Evolutionary conservation across 1,140 invertebrate genomes (phyloP).

Genomic region (Drosophila tsacasi): DNA sequence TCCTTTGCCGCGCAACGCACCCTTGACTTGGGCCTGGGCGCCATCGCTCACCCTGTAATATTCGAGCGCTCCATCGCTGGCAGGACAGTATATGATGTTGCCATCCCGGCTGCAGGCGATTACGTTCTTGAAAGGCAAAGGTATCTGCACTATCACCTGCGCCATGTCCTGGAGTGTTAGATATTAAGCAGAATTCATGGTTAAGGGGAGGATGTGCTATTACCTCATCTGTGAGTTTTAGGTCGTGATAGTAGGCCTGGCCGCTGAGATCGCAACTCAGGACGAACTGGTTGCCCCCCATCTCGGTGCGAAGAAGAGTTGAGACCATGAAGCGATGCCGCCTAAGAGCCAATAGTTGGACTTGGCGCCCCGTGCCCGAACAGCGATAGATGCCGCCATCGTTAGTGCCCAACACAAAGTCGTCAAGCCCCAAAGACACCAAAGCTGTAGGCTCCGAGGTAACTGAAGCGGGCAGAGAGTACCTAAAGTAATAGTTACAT

Average conservation of each 20-base stretch:
- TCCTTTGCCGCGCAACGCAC: slow-evolving; percentile 68
- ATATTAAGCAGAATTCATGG: background rate
- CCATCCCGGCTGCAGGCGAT: slow-evolving; percentile 70
- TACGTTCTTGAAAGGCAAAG: slow-evolving; percentile 78
- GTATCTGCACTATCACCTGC: slow-evolving; percentile 73
- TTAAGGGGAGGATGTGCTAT: background rate
- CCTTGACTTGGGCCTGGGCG: slow-evolving; percentile 64
- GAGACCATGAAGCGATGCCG: slow-evolving; percentile 76
- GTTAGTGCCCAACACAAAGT: slow-evolving; percentile 73
- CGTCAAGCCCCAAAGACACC: slow-evolving; percentile 56
- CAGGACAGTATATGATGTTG: slow-evolving; percentile 72
- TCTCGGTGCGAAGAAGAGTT: slow-evolving; percentile 47
- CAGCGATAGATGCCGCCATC: slow-evolving; percentile 74
- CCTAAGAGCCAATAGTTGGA: slow-evolving; percentile 61
- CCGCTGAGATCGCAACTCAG: slow-evolving; percentile 82
- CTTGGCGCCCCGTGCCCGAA: slow-evolving; percentile 48
- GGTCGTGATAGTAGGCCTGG: slow-evolving; percentile 73
- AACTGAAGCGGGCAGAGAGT: slow-evolving; percentile 47
- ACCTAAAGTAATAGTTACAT: slow-evolving; percentile 24
- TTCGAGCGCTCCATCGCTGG: slow-evolving; percentile 72
- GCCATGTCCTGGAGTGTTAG: slow-evolving; percentile 53
- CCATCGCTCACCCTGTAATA: slow-evolving; percentile 70
- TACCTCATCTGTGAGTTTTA: slow-evolving; percentile 71
- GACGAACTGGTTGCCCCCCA: slow-evolving; percentile 52
- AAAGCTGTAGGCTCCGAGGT: slow-evolving; percentile 61